A percentile compares a stretch with the other conserved stretches of the same genome.
These are phyloP conservation scores for Megalurothrips usitatus DNA, from an alignment of 2,888 invertebrate genomes.

Conservation along the genomic window DNA sequence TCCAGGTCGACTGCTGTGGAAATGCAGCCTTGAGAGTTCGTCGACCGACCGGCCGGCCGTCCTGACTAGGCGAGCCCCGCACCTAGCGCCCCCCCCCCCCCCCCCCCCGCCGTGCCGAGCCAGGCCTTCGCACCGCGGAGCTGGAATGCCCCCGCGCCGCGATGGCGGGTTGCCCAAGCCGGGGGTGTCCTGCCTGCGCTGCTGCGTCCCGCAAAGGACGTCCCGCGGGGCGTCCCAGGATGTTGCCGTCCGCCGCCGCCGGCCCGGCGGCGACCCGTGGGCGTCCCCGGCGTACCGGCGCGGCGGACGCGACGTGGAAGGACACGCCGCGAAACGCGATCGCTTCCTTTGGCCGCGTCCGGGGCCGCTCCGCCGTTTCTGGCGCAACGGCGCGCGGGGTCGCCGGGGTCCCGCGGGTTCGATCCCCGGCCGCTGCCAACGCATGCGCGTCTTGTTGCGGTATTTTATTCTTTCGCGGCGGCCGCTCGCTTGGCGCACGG, in stretches of 20 bases:
- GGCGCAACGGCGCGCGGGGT: not conserved
- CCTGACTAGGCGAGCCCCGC: constrained; percentile 28
- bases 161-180: not conserved
- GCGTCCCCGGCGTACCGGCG: too few species aligned
- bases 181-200: not conserved
- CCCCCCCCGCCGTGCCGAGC: not conserved
- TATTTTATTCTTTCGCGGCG: too few species aligned
- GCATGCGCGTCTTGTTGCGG: not conserved
- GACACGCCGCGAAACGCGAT: not conserved
- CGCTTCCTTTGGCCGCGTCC: not conserved
- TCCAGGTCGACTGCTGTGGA: constrained; percentile 15
- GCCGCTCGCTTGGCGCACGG: too few species aligned
- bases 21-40: constrained; percentile 16
- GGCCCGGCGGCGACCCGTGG: too few species aligned
- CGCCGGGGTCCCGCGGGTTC: not conserved
- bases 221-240: not conserved
- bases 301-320: too few species aligned
- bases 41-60: constrained; percentile 21
- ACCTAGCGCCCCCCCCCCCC: too few species aligned
- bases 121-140: not conserved
- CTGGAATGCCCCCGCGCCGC: too few species aligned
- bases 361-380: not conserved
- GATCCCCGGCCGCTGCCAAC: not conserved
- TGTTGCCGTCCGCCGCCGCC: too few species aligned
- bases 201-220: not conserved